phyloP scores from a whole-genome alignment of 2,888 invertebrate genomes.

The Dastarcus helophoroides region DNA sequence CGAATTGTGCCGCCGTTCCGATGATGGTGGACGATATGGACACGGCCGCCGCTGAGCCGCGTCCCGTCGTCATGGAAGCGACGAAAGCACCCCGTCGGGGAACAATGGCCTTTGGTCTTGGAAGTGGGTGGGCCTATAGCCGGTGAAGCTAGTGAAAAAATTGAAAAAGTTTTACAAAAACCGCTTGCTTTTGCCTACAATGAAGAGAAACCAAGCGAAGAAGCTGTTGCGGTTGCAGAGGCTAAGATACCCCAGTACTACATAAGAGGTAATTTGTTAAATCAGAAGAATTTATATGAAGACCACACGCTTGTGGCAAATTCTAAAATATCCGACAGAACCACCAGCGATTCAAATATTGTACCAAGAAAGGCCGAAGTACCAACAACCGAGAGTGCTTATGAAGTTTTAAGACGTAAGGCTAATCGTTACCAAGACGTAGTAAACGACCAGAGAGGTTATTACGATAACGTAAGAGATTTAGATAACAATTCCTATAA shows the following conservation, averaged over 20 bases:
- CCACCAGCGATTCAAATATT: constrained; percentile 4
- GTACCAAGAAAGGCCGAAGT: constrained; percentile 5
- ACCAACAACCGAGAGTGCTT: neutral
- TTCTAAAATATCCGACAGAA: constrained; percentile 4
- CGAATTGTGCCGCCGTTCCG: too few species aligned
- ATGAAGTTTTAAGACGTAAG: too few species aligned
- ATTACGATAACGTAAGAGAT: too few species aligned
- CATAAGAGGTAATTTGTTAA: constrained; percentile 1
- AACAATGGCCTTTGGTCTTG: constrained; percentile 23
- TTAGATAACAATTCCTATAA: too few species aligned
- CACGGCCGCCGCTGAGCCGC: constrained; percentile 23
- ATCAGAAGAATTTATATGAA: neutral
- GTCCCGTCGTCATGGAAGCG: constrained; percentile 20
- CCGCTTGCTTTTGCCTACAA: constrained; percentile 16
- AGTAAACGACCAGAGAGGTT: too few species aligned
- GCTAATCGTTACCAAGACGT: too few species aligned
- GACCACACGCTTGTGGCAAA: too few species aligned
- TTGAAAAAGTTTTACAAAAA: constrained; percentile 26
- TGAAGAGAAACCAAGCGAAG: too few species aligned
- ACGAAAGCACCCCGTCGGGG: constrained; percentile 17
- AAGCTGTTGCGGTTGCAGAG: neutral
- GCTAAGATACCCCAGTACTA: constrained; percentile 4
- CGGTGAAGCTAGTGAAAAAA: constrained; percentile 24
- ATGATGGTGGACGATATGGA: constrained; percentile 18
- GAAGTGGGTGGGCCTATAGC: constrained; percentile 13